phyloP scores from a whole-genome alignment of 2,888 invertebrate species.

The Plusia festucae region DNA sequence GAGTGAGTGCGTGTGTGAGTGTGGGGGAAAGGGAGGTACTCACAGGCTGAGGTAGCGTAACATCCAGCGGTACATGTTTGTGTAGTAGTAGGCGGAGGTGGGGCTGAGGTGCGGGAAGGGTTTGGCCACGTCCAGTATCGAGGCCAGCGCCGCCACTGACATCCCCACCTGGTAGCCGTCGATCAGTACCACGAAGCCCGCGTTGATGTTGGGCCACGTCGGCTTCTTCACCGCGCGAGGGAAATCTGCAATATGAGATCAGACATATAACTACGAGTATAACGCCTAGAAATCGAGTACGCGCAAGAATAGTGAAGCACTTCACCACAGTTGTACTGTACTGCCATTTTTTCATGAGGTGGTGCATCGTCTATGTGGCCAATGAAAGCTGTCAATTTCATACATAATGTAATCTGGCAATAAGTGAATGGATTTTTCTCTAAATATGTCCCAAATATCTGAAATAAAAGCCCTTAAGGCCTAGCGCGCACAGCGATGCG shows the following conservation, averaged over 20 bases:
- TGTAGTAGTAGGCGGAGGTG: constrained; percentile 18
- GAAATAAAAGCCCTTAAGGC: too few relatives aligned
- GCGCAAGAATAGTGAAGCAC: too few relatives aligned
- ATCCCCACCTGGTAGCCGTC: constrained; percentile 11
- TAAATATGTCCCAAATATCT: too few relatives aligned
- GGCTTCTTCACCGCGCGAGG: neutral
- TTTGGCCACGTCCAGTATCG: neutral
- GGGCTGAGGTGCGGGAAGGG: constrained; percentile 7
- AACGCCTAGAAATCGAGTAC: too few relatives aligned
- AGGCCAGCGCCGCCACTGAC: constrained; percentile 10
- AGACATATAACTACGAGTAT: too few relatives aligned
- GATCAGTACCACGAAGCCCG: constrained; percentile 9
- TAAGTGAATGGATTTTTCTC: too few relatives aligned
- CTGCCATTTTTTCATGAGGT: too few relatives aligned
- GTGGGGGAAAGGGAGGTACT: neutral
- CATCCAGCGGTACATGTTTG: constrained; percentile 26
- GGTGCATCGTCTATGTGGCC: too few relatives aligned
- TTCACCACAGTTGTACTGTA: too few relatives aligned
- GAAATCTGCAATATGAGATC: constrained; percentile 6
- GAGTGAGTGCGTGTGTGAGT: neutral
- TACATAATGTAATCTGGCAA: too few relatives aligned
- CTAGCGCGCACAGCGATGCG: too few relatives aligned
- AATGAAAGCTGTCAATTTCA: too few relatives aligned
- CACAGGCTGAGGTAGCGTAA: constrained; percentile 21
- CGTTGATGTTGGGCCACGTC: neutral